phyloP scores from a whole-genome alignment of 2,113 vertebrate genomes.

The Cranoglanis bouderius region DNA sequence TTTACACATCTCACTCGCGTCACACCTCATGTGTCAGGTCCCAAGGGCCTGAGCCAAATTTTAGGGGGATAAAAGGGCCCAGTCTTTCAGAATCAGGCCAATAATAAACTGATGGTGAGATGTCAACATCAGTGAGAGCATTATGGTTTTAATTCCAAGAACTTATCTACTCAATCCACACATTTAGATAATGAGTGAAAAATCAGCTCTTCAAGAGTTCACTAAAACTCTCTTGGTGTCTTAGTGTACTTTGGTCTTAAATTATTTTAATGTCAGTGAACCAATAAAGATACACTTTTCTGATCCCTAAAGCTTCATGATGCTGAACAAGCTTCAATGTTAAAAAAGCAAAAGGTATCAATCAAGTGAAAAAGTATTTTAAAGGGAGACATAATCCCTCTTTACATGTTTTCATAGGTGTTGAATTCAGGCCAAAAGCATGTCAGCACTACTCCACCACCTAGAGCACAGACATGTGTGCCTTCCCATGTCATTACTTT shows the following conservation, averaged over 20 bases:
- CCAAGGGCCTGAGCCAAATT: conserved; percentile 4
- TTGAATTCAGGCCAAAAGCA: background rate
- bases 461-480: background rate
- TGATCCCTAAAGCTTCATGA: background rate
- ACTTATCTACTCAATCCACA: background rate
- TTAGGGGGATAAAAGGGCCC: background rate
- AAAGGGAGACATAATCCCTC: conserved; percentile 19
- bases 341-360: background rate
- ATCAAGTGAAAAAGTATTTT: conserved; percentile 8
- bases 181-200: background rate
- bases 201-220: background rate
- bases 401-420: conserved; percentile 12
- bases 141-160: conserved; percentile 23
- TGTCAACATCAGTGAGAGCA: conserved; percentile 1
- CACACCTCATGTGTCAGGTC: conserved; percentile 58
- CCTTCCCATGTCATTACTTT: background rate
- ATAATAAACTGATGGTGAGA: background rate
- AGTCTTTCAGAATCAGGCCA: background rate
- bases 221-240: background rate
- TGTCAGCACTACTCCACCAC: background rate
- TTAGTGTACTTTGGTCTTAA: background rate
- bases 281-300: background rate
- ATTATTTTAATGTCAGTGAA: background rate
- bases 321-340: background rate
- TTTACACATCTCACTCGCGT: conserved; percentile 52